Evolutionary conservation across 2,113 vertebrate genomes (phyloP).

Genomic region (Silurus glanis): DNA sequence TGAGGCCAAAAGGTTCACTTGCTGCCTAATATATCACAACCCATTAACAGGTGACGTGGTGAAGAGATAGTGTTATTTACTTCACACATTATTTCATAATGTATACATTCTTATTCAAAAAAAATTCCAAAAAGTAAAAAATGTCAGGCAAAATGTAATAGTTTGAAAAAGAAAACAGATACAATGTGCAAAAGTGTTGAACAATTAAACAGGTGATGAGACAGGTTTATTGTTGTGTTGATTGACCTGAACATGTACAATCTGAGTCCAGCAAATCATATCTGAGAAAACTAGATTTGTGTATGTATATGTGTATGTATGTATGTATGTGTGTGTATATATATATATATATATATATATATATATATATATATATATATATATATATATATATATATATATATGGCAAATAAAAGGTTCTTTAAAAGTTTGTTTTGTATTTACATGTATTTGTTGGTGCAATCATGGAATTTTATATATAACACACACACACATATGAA

Average conservation of each 20-base stretch:
- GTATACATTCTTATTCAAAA: no score
- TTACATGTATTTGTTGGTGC: not conserved
- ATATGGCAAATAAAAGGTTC: not conserved
- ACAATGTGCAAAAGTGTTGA: not conserved
- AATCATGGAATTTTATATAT: not conserved
- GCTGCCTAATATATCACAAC: no score
- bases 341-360: no score
- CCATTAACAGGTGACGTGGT: no score
- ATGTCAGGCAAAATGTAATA: no score
- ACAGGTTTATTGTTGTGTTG: conserved; percentile 1
- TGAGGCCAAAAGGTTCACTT: no score
- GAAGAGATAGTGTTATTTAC: no score
- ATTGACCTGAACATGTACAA: conserved; percentile 2
- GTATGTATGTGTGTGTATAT: no score
- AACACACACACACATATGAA: not conserved
- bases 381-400: not conserved
- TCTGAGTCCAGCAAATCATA: not conserved
- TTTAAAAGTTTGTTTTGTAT: not conserved
- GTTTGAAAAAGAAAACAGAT: not conserved
- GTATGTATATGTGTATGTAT: no score
- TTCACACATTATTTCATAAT: no score
- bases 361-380: no score
- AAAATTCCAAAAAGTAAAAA: no score
- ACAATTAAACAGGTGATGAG: not conserved
- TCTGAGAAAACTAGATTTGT: not conserved